These are phyloP conservation scores for Salvator merianae DNA, from an alignment of 2,113 vertebrate species.

Conservation along the genomic window DNA sequence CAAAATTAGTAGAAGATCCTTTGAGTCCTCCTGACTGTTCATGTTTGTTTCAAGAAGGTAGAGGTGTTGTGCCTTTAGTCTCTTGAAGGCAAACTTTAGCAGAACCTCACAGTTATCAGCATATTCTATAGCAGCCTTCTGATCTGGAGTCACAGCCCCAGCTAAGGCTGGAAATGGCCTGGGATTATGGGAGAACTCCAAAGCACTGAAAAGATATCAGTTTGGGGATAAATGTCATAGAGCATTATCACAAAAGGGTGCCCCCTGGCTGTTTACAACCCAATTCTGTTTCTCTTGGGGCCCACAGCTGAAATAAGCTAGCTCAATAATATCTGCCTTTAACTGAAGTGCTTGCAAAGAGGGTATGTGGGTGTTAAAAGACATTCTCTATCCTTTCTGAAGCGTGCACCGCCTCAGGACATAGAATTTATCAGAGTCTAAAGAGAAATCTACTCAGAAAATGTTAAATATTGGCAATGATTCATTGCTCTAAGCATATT, in stretches of 20 bases:
- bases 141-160: no score
- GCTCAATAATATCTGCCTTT: background rate
- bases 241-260: background rate
- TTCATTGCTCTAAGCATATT: slow-evolving; percentile 14
- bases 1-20: no score
- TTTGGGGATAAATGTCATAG: background rate
- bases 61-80: no score
- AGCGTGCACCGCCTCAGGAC: background rate
- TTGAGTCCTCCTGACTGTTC: no score
- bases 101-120: no score
- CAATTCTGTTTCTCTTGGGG: background rate
- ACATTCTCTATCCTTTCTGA: background rate
- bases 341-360: background rate
- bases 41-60: no score
- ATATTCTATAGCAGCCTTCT: no score
- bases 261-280: background rate
- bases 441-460: slow-evolving; percentile 13
- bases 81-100: no score
- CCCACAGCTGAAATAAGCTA: slow-evolving; percentile 8
- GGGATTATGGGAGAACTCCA: no score
- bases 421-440: background rate
- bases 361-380: background rate
- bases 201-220: no score
- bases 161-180: no score
- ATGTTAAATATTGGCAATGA: background rate